Conservation (phyloP, 2,797 vertebrate species). For the Acomys russatus region DNA sequence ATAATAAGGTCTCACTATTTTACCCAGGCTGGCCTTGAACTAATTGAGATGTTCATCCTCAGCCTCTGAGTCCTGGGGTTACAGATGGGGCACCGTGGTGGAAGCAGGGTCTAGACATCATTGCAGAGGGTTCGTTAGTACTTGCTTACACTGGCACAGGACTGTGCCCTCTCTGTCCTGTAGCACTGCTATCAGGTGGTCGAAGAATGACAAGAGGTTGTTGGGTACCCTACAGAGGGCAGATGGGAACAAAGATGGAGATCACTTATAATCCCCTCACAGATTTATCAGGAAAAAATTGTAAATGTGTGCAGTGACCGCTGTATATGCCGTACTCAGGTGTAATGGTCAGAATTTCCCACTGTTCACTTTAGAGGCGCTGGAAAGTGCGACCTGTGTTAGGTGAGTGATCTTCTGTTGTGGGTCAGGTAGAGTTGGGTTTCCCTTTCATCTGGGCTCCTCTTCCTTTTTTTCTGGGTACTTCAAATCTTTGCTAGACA, state of each 20-base stretch:
- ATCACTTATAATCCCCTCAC: conserved; percentile 21
- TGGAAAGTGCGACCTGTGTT: not conserved
- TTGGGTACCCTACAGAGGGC: not conserved
- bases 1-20: not conserved
- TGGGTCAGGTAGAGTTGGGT: not conserved
- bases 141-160: conserved; percentile 14
- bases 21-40: not conserved
- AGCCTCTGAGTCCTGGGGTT: not conserved
- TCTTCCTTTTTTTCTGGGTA: not conserved
- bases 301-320: not conserved
- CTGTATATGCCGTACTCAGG: not conserved
- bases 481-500: not conserved
- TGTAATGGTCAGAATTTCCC: not conserved
- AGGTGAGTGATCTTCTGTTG: not conserved
- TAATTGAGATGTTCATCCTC: not conserved
- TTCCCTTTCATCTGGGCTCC: not conserved
- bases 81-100: not conserved
- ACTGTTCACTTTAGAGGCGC: not conserved
- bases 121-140: conserved; percentile 6
- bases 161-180: not conserved
- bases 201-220: not conserved
- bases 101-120: not conserved
- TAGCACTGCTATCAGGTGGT: not conserved
- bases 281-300: conserved; percentile 16
- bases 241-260: conserved; percentile 22